These are phyloP conservation scores for Scomber japonicus DNA, from an alignment of 2,113 vertebrate species.

Conservation along the genomic window DNA sequence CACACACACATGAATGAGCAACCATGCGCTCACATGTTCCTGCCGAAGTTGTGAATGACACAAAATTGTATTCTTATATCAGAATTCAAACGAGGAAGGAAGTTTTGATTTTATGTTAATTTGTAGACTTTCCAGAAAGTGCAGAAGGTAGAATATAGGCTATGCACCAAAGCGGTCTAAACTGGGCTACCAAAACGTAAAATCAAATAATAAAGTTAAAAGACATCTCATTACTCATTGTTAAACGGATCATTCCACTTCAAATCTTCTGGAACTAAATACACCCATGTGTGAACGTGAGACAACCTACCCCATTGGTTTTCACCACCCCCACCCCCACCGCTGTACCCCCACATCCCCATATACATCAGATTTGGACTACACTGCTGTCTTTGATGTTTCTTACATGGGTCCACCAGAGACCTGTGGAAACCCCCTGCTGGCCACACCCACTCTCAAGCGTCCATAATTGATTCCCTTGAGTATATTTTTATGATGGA, in stretches of 20 bases:
- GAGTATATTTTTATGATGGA: constrained; percentile 57
- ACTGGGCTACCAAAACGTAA: constrained; percentile 18
- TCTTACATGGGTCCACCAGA: constrained; percentile 37
- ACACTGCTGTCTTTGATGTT: constrained; percentile 55
- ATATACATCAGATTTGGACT: constrained; percentile 35
- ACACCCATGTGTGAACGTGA: constrained; percentile 68
- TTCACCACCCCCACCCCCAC: constrained; percentile 5
- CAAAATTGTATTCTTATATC: background rate
- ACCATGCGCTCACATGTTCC: constrained; percentile 2
- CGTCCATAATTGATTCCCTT: constrained; percentile 66
- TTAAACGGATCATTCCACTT: constrained; percentile 62
- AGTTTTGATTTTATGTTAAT: background rate
- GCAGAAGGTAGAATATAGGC: background rate
- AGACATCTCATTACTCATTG: constrained; percentile 58
- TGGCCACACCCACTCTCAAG: constrained; percentile 24
- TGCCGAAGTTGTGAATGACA: constrained; percentile 3
- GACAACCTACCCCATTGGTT: constrained; percentile 11
- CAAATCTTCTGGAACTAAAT: constrained; percentile 76
- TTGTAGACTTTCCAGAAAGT: background rate
- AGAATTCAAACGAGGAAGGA: background rate
- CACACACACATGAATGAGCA: constrained; percentile 12
- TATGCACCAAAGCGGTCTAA: constrained; percentile 1
- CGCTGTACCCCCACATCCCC: constrained; percentile 16
- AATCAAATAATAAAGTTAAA: constrained; percentile 40
- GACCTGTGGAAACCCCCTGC: constrained; percentile 44